phyloP scores from a whole-genome alignment of 2,113 vertebrate species.

The Corvus hawaiiensis region DNA sequence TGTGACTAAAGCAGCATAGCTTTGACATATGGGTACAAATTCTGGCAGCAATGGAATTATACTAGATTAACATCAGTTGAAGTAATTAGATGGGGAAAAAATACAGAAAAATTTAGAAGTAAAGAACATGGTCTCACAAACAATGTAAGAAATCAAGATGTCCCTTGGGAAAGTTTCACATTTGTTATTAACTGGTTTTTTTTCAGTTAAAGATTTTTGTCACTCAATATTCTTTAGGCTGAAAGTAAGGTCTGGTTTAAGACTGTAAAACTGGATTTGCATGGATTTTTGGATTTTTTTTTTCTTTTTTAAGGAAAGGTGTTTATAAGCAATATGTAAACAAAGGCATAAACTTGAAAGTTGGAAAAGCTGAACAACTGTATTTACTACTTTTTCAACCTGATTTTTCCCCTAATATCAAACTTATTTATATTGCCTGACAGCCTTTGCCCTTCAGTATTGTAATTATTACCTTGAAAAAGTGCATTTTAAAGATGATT shows the following conservation, averaged over 20 bases:
- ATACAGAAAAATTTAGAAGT: neutral
- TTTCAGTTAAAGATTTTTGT: neutral
- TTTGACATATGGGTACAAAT: neutral
- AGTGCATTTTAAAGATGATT: neutral
- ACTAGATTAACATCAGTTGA: neutral
- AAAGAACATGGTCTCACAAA: no score
- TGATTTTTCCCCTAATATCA: neutral
- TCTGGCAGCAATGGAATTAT: neutral
- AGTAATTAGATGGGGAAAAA: neutral
- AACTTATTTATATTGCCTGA: neutral
- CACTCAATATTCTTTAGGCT: neutral
- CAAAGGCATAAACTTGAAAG: neutral
- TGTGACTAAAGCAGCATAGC: neutral
- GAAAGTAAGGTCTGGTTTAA: neutral
- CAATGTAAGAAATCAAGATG: neutral
- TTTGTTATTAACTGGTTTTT: rapidly evolving
- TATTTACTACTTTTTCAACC: neutral
- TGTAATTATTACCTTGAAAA: neutral
- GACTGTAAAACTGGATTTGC: neutral
- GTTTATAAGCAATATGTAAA: neutral
- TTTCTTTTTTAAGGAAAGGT: neutral
- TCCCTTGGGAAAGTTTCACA: neutral
- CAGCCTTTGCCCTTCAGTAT: neutral
- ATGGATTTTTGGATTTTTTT: neutral
- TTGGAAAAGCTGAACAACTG: neutral